These are phyloP conservation scores for Mylabris sibirica DNA, from an alignment of 2,888 invertebrate species.

Conservation along the genomic window DNA sequence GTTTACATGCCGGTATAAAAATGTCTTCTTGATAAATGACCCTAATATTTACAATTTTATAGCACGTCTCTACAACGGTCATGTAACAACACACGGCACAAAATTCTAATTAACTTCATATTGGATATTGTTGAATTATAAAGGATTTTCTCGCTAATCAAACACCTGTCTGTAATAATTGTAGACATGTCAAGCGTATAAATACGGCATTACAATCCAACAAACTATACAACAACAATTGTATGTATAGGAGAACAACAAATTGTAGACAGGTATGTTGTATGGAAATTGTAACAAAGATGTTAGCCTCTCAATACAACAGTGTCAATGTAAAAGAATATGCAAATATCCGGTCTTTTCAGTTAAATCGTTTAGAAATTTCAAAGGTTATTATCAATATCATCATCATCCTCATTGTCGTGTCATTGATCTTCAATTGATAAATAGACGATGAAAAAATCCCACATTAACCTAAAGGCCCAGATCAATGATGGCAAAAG, in stretches of 20 bases:
- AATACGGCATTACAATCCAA: background rate
- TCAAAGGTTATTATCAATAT: background rate
- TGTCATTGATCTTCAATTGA: constrained; percentile 4
- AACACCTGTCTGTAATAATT: background rate
- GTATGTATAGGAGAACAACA: background rate
- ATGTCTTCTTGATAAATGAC: constrained; percentile 4
- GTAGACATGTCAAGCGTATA: background rate
- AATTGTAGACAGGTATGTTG: background rate
- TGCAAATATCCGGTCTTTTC: background rate
- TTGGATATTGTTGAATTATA: background rate
- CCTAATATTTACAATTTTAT: background rate
- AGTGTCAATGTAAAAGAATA: background rate
- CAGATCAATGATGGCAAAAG: constrained; percentile 11
- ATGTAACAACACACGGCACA: background rate
- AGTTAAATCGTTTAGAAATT: background rate
- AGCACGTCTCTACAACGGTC: constrained; percentile 2
- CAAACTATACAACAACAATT: background rate
- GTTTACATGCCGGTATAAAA: constrained; percentile 7
- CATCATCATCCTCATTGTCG: background rate
- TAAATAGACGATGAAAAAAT: background rate
- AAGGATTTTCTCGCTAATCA: background rate
- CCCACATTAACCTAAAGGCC: constrained; percentile 16
- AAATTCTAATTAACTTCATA: background rate
- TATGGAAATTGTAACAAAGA: background rate
- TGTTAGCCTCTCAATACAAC: background rate